Evolutionary conservation across 2,888 invertebrate genomes (phyloP).

Genomic region (Liposcelis brunnea): DNA sequence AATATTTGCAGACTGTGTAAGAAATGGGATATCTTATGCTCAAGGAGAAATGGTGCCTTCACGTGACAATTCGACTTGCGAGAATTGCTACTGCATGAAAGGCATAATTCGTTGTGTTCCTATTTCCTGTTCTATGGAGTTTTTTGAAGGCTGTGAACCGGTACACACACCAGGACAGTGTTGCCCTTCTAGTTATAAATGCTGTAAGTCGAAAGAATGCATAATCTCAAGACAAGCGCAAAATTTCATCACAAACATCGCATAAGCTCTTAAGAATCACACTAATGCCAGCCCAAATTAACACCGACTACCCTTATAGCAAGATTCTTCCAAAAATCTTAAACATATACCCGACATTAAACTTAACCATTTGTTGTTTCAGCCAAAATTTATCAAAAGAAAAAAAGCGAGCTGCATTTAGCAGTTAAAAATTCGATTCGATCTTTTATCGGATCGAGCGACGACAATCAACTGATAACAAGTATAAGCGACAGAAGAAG

Average conservation of each 20-base stretch:
- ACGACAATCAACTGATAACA: slow-evolving; percentile 2
- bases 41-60: slow-evolving; percentile 56
- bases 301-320: no score
- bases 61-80: slow-evolving; percentile 42
- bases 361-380: neutral
- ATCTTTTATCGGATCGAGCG: slow-evolving; percentile 18
- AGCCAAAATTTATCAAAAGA: neutral
- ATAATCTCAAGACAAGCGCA: no score
- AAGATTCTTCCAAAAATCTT: no score
- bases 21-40: slow-evolving; percentile 38
- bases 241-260: no score
- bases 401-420: slow-evolving; percentile 3
- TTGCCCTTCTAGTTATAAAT: slow-evolving; percentile 70
- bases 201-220: slow-evolving; percentile 53
- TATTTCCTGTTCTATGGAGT: slow-evolving; percentile 53
- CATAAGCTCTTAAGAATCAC: no score
- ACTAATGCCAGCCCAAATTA: no score
- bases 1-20: slow-evolving; percentile 50
- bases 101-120: slow-evolving; percentile 57
- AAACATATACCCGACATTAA: no score
- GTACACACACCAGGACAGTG: slow-evolving; percentile 60
- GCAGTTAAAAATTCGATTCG: slow-evolving; percentile 19
- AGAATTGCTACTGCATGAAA: slow-evolving; percentile 64
- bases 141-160: slow-evolving; percentile 54
- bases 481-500: neutral